Conservation (phyloP, 2,888 invertebrate genomes). For the Trissoscelio sp. region DNA sequence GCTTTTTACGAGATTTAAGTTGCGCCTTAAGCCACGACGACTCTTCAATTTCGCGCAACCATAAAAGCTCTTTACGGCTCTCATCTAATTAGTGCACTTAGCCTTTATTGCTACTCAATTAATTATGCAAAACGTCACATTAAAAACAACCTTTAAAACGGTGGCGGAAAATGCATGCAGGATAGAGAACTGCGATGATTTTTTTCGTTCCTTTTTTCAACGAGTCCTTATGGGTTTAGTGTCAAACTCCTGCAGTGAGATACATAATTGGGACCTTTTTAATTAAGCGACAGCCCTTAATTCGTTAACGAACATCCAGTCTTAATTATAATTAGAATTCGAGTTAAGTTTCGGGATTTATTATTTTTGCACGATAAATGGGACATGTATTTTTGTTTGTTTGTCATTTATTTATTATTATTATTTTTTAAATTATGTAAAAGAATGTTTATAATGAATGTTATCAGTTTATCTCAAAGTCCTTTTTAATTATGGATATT, state of each 20-base stretch:
- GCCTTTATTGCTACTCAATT: slow-evolving; percentile 49
- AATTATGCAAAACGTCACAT: slow-evolving; percentile 43
- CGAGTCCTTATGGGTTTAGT: neutral
- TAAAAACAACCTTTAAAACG: slow-evolving; percentile 24
- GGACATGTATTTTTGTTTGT: no score
- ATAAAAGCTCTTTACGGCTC: slow-evolving; percentile 48
- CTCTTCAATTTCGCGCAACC: slow-evolving; percentile 40
- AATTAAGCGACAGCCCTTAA: no score
- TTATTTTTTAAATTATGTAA: no score
- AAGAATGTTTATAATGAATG: no score
- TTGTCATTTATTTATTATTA: no score
- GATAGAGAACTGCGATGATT: neutral
- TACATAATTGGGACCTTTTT: no score
- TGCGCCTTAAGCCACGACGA: slow-evolving; percentile 20
- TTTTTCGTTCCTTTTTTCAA: neutral
- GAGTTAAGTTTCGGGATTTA: no score
- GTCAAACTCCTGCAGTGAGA: no score
- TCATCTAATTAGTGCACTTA: slow-evolving; percentile 50
- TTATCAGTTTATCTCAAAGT: no score
- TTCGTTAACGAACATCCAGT: no score
- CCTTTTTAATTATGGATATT: neutral
- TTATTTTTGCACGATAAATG: no score
- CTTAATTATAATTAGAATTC: no score
- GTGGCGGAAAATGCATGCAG: neutral
- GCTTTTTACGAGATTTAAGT: slow-evolving; percentile 59